Evolutionary conservation across 2,888 invertebrate genomes (phyloP).

Genomic region (Peribatodes rhomboidaria): DNA sequence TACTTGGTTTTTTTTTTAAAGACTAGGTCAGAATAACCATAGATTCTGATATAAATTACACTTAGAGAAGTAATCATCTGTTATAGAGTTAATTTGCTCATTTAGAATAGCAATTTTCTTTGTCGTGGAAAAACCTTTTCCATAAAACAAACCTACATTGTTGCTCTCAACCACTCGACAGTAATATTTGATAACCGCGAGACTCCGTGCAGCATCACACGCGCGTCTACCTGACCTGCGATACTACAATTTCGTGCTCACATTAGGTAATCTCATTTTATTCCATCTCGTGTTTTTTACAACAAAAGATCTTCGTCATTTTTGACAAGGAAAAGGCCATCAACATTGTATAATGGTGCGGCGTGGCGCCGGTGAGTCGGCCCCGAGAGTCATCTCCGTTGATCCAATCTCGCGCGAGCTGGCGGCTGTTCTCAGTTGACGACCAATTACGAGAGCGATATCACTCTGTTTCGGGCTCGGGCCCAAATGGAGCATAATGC

Average conservation of each 20-base stretch:
- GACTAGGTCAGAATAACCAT: too few relatives aligned
- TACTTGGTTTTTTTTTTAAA: too few relatives aligned
- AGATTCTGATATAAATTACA: too few relatives aligned
- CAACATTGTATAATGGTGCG: slow-evolving; percentile 80
- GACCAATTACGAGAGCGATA: slow-evolving; percentile 82
- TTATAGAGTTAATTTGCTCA: neutral
- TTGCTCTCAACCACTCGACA: slow-evolving; percentile 2
- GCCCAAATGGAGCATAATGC: slow-evolving; percentile 85
- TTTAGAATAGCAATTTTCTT: slow-evolving; percentile 13
- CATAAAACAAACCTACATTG: slow-evolving; percentile 15
- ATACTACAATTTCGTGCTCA: slow-evolving; percentile 78
- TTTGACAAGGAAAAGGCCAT: slow-evolving; percentile 86
- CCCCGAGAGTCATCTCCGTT: slow-evolving; percentile 73
- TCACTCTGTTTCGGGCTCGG: slow-evolving; percentile 79
- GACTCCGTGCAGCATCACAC: slow-evolving; percentile 27
- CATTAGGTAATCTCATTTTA: slow-evolving; percentile 81
- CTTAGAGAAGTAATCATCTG: too few relatives aligned
- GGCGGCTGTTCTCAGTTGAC: slow-evolving; percentile 67
- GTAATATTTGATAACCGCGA: slow-evolving; percentile 36
- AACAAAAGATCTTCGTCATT: slow-evolving; percentile 85
- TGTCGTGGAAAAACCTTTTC: slow-evolving; percentile 3
- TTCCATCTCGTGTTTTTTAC: slow-evolving; percentile 81
- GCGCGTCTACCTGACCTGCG: slow-evolving; percentile 70
- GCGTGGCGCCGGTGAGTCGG: slow-evolving; percentile 80
- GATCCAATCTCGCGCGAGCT: slow-evolving; percentile 77